Base-by-base conservation (phyloP, 2,888 invertebrate genomes). In the Drosophila setosimentum region DNA sequence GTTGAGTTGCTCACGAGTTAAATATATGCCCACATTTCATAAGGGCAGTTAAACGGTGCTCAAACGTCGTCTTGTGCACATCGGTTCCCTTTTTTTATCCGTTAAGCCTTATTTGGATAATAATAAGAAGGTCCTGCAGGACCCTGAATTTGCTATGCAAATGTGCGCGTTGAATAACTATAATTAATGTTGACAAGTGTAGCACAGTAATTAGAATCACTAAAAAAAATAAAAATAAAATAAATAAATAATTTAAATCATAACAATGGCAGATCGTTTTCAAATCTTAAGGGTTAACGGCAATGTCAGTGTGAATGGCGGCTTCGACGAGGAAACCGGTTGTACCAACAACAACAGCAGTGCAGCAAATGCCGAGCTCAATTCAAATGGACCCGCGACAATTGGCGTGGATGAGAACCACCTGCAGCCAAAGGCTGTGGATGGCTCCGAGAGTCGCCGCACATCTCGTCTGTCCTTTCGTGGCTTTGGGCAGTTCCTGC, bases 401-500 rank as follows among this genome's bases (percentile, higher is more conserved):
- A 68, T 60, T 48, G 49, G 45, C 2, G 6, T 55, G 24, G 83
- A 68, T 29, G 84, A 83, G 63, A 84, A 78, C 48, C 82, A 90
- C 37, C 63, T 89, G 30, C 78, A 91, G 59, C 87, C 78, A 11
- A 83, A 89, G 54, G 55, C 82, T 4, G 61, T 73, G 0, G 85
- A 88, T 0, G 64, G 24, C 5, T 48, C 59, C 8, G 85, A 86
- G 11, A 87, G 71, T 27, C 76, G 80, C 16, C 90, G 92, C 4
- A 92, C 81, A 1, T 91, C 92, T 1, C 85, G 91, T 1, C 33
- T 91, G 2, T 91, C 92, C 40, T 79, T 92, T 30, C 86, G 90
- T n/a, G 91, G 92, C 21, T 92, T 92, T 51, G 85, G 91, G 0
- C 86, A 90, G 59, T 91, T 92, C 57, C 74, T 92, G 68, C 82